Percentiles rank a stretch among this genome's conserved stretches.
Conservation (phyloP, 2,113 vertebrate genomes). For the Cyanistes caeruleus region DNA sequence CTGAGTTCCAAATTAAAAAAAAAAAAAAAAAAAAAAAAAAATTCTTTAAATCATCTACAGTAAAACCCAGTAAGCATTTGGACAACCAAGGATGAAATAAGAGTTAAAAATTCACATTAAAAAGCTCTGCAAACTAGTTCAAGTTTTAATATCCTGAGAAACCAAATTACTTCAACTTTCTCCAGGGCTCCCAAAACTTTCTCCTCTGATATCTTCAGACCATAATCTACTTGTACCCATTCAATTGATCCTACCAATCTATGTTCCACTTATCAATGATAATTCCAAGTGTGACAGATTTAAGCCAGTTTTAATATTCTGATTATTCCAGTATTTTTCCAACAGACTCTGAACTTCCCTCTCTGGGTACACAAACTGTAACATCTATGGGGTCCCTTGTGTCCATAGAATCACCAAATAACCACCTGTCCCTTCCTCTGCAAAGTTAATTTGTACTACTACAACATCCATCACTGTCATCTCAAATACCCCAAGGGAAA, state of each 20-base stretch:
- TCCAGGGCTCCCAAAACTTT: not conserved
- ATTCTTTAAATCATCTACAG: not conserved
- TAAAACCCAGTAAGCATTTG: not conserved
- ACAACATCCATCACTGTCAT: not conserved
- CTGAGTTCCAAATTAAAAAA: not conserved
- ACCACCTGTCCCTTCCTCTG: not conserved
- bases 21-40: not conserved
- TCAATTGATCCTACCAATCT: not conserved
- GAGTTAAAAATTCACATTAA: not conserved
- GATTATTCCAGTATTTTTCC: not conserved
- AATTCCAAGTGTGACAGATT: not conserved
- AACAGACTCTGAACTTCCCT: not conserved
- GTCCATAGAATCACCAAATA: not conserved
- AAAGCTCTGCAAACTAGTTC: not conserved
- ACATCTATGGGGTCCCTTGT: not conserved
- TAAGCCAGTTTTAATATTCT: not conserved
- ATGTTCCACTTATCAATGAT: not conserved
- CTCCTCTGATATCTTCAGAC: not conserved
- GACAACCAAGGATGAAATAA: not conserved
- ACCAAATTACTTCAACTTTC: not conserved
- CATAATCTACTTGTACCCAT: not conserved
- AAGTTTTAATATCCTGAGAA: not conserved
- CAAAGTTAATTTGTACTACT: not conserved
- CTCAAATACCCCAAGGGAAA: not conserved
- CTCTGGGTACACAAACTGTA: not conserved